Evolutionary conservation across 2,888 invertebrate species (phyloP).

Genomic region (Hedya salicella): DNA sequence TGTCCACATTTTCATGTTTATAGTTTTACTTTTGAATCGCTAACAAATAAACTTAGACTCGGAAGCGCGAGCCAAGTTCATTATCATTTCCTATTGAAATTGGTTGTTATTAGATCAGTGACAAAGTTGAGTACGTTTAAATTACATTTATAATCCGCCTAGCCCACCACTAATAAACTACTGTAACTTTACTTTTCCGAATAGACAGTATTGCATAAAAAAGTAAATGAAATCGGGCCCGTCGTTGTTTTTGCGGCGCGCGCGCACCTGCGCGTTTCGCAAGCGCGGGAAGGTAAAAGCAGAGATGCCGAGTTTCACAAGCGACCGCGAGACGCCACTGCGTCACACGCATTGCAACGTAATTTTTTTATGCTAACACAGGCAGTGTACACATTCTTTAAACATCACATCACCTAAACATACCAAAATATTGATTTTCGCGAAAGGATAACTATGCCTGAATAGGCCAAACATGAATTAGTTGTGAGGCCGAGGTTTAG

Average conservation of each 20-base stretch:
- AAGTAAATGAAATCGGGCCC: slow-evolving; percentile 79
- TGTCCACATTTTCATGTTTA: neutral
- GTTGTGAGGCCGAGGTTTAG: neutral
- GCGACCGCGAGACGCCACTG: slow-evolving; percentile 49
- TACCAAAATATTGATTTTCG: neutral
- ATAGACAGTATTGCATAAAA: slow-evolving; percentile 76
- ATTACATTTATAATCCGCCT: neutral
- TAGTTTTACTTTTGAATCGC: neutral
- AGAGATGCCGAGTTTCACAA: slow-evolving; percentile 83
- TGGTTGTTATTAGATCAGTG: no score
- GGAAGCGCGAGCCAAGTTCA: slow-evolving; percentile 3
- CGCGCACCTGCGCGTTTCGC: slow-evolving; percentile 86
- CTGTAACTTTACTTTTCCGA: slow-evolving; percentile 11
- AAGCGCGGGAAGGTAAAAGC: slow-evolving; percentile 83
- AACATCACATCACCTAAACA: neutral
- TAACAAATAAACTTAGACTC: neutral
- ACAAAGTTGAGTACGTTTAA: neutral
- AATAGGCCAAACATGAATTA: no score
- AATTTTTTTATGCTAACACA: slow-evolving; percentile 52
- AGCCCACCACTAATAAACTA: slow-evolving; percentile 2
- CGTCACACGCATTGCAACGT: slow-evolving; percentile 63
- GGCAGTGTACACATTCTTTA: neutral
- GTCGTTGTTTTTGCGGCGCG: slow-evolving; percentile 81
- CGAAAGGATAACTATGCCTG: neutral
- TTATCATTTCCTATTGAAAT: neutral